phyloP scores from a whole-genome alignment of 2,888 invertebrate species.

The Stenotaenia linearis region DNA sequence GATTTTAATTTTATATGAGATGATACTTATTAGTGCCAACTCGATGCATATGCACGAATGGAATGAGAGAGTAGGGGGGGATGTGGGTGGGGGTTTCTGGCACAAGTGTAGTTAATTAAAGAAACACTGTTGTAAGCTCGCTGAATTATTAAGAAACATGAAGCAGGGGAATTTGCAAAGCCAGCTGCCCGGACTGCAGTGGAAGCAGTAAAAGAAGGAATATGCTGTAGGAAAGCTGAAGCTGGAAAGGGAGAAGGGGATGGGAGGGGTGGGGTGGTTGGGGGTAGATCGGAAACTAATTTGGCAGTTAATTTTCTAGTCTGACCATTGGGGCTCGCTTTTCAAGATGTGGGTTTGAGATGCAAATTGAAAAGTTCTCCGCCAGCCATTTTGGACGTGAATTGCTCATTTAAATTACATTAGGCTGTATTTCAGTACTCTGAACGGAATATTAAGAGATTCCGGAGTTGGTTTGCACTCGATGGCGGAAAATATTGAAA shows the following conservation, averaged over 20 bases:
- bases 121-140: constrained; percentile 24
- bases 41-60: constrained; percentile 6
- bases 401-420: constrained; percentile 22
- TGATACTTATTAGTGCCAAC: constrained; percentile 21
- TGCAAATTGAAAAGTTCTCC: constrained; percentile 21
- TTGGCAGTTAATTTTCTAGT: constrained; percentile 21
- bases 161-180: constrained; percentile 24
- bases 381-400: neutral
- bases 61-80: neutral
- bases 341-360: constrained; percentile 17
- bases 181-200: constrained; percentile 1
- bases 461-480: neutral
- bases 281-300: neutral
- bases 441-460: neutral
- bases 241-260: neutral
- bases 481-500: neutral
- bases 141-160: constrained; percentile 26
- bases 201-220: neutral
- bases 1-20: constrained; percentile 12
- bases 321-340: constrained; percentile 10
- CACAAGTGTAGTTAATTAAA: constrained; percentile 24
- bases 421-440: neutral
- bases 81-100: neutral
- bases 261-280: neutral
- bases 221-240: neutral